A percentile compares a stretch with the other conserved stretches of the same genome.
Conservation (phyloP, 2,888 invertebrate species). For the Patella ulyssiponensis region DNA sequence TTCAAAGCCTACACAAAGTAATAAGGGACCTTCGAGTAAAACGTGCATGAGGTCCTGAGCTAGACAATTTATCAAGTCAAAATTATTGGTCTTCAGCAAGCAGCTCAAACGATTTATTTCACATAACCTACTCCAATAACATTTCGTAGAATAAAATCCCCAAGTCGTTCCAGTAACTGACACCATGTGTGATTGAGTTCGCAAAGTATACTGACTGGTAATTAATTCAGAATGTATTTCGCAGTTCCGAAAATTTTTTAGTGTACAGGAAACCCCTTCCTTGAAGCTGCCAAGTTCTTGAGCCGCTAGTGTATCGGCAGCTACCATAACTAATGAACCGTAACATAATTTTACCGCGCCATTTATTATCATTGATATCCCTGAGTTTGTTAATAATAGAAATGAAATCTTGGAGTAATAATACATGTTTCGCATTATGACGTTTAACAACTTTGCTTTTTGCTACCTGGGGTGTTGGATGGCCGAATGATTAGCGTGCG, state of each 20-base stretch:
- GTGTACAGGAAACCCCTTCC: constrained; percentile 29
- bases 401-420: no score
- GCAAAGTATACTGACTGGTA: constrained; percentile 1
- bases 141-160: not conserved
- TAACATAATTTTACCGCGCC: no score
- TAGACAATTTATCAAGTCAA: constrained; percentile 18
- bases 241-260: constrained; percentile 28
- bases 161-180: constrained; percentile 6
- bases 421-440: no score
- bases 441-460: not conserved
- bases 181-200: constrained; percentile 25
- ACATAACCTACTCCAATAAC: constrained; percentile 33
- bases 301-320: constrained; percentile 30
- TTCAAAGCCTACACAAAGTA: constrained; percentile 17
- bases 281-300: constrained; percentile 32
- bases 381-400: no score
- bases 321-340: constrained; percentile 27
- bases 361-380: no score
- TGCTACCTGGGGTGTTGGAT: no score
- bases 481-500: no score
- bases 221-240: not conserved
- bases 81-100: constrained; percentile 13
- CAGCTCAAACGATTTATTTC: constrained; percentile 29
- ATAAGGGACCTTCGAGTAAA: constrained; percentile 31
- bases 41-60: constrained; percentile 30